Evolutionary conservation across 2,888 invertebrate genomes (phyloP).

Genomic region (Mimachlamys varia): DNA sequence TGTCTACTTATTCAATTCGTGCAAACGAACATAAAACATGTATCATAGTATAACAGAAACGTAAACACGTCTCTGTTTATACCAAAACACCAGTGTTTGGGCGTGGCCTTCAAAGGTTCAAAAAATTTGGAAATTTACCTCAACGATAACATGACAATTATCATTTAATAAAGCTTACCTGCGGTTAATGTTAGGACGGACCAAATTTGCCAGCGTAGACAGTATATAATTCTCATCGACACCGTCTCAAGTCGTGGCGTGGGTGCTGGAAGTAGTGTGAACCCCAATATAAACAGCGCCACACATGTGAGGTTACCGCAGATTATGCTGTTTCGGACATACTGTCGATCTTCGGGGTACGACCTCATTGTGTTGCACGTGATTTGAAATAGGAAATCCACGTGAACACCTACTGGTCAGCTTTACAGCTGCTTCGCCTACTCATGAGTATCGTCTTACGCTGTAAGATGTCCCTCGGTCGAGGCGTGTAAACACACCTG

Average conservation of each 20-base stretch:
- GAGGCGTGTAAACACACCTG: neutral
- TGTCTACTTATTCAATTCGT: too few relatives aligned
- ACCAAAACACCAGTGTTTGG: too few relatives aligned
- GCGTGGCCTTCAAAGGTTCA: too few relatives aligned
- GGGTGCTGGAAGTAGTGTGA: slow-evolving; percentile 39
- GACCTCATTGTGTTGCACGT: slow-evolving; percentile 40
- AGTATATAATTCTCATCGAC: slow-evolving; percentile 37
- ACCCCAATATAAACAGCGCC: slow-evolving; percentile 14
- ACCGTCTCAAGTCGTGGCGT: slow-evolving; percentile 42
- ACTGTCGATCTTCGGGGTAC: slow-evolving; percentile 46
- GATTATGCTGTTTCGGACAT: neutral
- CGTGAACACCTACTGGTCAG: neutral
- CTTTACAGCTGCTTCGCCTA: neutral
- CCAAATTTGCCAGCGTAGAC: slow-evolving; percentile 43
- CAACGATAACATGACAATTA: too few relatives aligned
- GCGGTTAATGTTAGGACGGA: slow-evolving; percentile 37
- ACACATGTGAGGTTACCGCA: neutral
- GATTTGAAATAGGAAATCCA: neutral
- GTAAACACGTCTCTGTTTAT: too few relatives aligned
- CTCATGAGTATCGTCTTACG: neutral
- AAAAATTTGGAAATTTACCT: too few relatives aligned
- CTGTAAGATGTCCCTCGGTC: neutral
- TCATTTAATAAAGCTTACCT: neutral
- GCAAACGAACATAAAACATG: too few relatives aligned
- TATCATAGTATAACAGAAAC: too few relatives aligned